phyloP scores from a whole-genome alignment of 2,888 invertebrate species.

The Spisula solida region DNA sequence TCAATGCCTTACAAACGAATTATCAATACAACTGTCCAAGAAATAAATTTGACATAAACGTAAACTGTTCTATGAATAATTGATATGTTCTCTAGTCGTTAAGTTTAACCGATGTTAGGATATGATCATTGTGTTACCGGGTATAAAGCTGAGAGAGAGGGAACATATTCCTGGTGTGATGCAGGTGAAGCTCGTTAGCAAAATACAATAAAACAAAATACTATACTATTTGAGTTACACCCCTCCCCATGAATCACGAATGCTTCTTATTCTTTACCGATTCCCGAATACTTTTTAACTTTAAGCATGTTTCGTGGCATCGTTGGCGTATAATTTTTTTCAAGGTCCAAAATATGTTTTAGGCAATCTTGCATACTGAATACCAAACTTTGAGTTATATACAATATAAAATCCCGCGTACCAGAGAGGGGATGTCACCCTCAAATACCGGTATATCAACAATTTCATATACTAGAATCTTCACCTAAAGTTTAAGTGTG shows the following conservation, averaged over 20 bases:
- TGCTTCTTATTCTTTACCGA: not conserved
- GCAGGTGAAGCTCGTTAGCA: not conserved
- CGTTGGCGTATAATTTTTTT: not conserved
- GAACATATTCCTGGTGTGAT: not conserved
- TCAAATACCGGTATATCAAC: too few relatives aligned
- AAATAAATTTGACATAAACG: slow-evolving; percentile 11
- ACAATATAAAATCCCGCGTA: too few relatives aligned
- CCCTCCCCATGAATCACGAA: too few relatives aligned
- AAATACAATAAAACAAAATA: not conserved
- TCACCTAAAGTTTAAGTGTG: too few relatives aligned
- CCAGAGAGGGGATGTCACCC: too few relatives aligned
- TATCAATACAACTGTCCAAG: not conserved
- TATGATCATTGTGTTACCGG: not conserved
- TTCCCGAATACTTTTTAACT: not conserved
- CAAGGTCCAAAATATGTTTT: not conserved
- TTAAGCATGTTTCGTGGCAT: not conserved
- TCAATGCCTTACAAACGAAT: not conserved
- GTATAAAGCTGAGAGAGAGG: not conserved
- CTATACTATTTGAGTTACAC: not conserved
- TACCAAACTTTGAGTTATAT: too few relatives aligned
- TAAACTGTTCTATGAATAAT: slow-evolving; percentile 4
- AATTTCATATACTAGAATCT: too few relatives aligned
- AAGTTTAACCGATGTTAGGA: not conserved
- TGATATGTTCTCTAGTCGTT: slow-evolving; percentile 8
- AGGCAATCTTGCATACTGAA: too few relatives aligned